Conservation (phyloP, 1,140 invertebrate species). For the Heliconius hermathena region DNA sequence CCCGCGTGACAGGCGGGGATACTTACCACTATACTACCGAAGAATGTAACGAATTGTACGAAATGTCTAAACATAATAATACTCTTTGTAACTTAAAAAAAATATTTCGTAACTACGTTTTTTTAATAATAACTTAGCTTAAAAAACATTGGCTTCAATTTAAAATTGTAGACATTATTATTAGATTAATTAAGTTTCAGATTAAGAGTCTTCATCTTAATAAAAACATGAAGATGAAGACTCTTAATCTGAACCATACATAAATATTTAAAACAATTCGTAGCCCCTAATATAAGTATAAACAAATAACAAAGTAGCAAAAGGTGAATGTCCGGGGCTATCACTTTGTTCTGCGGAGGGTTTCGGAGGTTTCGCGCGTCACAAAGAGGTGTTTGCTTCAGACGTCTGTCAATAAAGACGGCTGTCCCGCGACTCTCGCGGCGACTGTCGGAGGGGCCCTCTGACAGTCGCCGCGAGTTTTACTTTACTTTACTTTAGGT, state of each 20-base stretch:
- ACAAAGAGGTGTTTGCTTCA: neutral
- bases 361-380: neutral
- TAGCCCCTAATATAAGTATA: neutral
- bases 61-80: neutral
- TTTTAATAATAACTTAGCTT: too few relatives aligned
- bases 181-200: too few relatives aligned
- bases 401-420: neutral
- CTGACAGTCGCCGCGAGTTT: too few relatives aligned
- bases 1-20: conserved; percentile 54
- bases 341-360: neutral
- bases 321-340: neutral
- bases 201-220: too few relatives aligned
- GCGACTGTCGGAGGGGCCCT: neutral
- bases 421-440: neutral
- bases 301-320: too few relatives aligned
- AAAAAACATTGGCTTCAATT: too few relatives aligned
- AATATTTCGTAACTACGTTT: too few relatives aligned
- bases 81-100: neutral
- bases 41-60: neutral
- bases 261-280: neutral
- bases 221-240: too few relatives aligned
- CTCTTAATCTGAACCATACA: too few relatives aligned
- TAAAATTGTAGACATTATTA: too few relatives aligned
- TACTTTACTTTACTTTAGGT: too few relatives aligned
- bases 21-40: conserved; percentile 49